phyloP scores from a whole-genome alignment of 2,888 invertebrate species.

The Amphipoea lucens region DNA sequence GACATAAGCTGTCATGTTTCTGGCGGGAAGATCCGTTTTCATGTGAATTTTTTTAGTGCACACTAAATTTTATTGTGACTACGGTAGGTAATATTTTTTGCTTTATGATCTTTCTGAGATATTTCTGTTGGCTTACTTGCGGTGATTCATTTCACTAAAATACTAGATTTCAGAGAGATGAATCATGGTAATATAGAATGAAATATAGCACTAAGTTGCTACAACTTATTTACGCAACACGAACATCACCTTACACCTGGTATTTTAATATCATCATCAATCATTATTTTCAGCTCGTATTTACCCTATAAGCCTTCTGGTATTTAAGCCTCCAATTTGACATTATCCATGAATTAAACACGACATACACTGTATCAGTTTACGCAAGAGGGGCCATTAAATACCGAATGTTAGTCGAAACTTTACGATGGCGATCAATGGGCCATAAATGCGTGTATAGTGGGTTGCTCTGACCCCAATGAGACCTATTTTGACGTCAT shows the following conservation, averaged over 20 bases:
- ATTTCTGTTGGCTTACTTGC: background rate
- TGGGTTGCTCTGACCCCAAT: conserved; percentile 58
- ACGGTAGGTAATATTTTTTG: conserved; percentile 29
- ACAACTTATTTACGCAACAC: conserved; percentile 13
- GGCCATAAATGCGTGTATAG: conserved; percentile 58
- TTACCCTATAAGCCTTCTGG: conserved; percentile 44
- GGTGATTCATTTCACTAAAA: background rate
- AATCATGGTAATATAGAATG: background rate
- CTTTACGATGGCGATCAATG: conserved; percentile 69
- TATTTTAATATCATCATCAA: conserved; percentile 48
- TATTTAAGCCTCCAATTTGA: conserved; percentile 44
- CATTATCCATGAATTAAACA: conserved; percentile 51
- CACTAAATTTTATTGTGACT: conserved; percentile 23
- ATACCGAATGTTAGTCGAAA: conserved; percentile 64
- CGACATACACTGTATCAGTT: conserved; percentile 47
- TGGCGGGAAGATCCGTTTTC: conserved; percentile 39
- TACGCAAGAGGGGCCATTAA: conserved; percentile 62
- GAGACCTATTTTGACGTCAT: conserved; percentile 59
- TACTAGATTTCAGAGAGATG: background rate
- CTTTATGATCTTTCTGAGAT: conserved; percentile 17
- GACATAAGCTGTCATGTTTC: conserved; percentile 52
- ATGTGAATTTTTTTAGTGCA: conserved; percentile 13
- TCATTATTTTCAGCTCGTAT: conserved; percentile 45
- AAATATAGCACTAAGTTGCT: background rate
- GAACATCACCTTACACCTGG: conserved; percentile 8